Base-by-base conservation (phyloP, 2,113 vertebrate species). In the Dipodomys spectabilis region DNA sequence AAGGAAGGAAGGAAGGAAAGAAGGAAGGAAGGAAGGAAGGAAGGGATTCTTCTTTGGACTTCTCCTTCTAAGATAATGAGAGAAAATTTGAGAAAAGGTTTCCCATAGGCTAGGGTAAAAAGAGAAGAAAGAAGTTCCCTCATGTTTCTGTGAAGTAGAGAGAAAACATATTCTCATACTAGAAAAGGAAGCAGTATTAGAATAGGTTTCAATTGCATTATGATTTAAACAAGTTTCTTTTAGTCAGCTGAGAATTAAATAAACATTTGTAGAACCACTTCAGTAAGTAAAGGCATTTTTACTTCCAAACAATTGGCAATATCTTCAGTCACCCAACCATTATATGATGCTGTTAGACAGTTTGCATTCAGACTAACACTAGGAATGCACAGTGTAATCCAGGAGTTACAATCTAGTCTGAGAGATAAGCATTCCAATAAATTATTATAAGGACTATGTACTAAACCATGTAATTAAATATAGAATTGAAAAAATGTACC, bases 231-330 rank as follows among this genome's bases (percentile, higher is more conserved):
- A 86, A 27, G 10, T 25, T 72, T 92, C 74, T 89, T 74, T n/a
- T 7, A 95, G 71, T 77, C 71, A 64, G 3, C 18, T 75, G 53
- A 92, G 28, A 94, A 88, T 91, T 87, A 93, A 93, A 79, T 77
- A 27, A 80, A 25, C 45, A 83, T 91, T 86, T 88, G 64, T 30
- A 80, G 20, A 27, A 83, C 60, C 35, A 44, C 44, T 90, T 93
- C 32, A 79, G 27, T 11, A 74, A 28, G 49, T 27, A 94, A 90
- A 90, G 88, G 18, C 68, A 86, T 32, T 35, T 88, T 94, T 85
- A 79, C 28, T 81, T 49, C 30, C 28, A 79, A 88, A 82, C 49
- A 91, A 88, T 27, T 67, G 23, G 2, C 27, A 86, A 68, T 73
- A 44, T 27, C 49, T 80, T 78, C 22, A 67, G 27, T 68, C n/a